These are phyloP conservation scores for Caloenas nicobarica DNA, from an alignment of 2,113 vertebrate genomes.

Conservation along the genomic window DNA sequence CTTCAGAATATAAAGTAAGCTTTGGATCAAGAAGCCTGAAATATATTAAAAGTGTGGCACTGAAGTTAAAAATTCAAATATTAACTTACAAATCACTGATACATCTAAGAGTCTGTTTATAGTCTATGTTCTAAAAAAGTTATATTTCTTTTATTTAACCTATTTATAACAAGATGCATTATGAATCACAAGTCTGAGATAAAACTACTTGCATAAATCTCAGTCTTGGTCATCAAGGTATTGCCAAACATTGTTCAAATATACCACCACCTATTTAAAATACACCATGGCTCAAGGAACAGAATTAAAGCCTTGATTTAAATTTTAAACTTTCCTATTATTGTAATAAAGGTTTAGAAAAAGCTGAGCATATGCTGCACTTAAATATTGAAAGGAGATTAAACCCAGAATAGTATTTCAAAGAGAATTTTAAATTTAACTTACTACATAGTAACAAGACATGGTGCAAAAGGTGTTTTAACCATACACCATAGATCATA, in stretches of 20 bases:
- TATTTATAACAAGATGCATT: slow-evolving; percentile 60
- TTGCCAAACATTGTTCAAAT: neutral
- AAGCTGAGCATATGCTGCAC: neutral
- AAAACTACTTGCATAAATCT: slow-evolving; percentile 3
- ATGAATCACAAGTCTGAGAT: slow-evolving; percentile 29
- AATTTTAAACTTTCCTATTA: neutral
- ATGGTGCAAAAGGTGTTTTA: neutral
- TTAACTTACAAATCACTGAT: slow-evolving; percentile 73
- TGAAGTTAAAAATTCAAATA: slow-evolving; percentile 76
- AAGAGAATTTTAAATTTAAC: neutral
- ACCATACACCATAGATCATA: neutral
- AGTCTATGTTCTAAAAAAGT: neutral
- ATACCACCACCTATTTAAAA: neutral
- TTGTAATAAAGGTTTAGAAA: slow-evolving; percentile 8
- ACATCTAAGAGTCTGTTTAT: slow-evolving; percentile 67
- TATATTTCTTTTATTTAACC: slow-evolving; percentile 62
- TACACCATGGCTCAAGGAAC: neutral
- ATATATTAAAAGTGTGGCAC: slow-evolving; percentile 65
- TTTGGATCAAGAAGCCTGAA: slow-evolving; percentile 66
- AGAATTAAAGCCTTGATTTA: slow-evolving; percentile 16
- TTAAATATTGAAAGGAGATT: slow-evolving; percentile 1
- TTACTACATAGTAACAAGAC: neutral
- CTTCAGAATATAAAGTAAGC: slow-evolving; percentile 74
- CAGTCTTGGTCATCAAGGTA: neutral
- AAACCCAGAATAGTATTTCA: neutral